These are phyloP conservation scores for Drosophila sordidula DNA, from an alignment of 2,888 invertebrate genomes.

Conservation along the genomic window DNA sequence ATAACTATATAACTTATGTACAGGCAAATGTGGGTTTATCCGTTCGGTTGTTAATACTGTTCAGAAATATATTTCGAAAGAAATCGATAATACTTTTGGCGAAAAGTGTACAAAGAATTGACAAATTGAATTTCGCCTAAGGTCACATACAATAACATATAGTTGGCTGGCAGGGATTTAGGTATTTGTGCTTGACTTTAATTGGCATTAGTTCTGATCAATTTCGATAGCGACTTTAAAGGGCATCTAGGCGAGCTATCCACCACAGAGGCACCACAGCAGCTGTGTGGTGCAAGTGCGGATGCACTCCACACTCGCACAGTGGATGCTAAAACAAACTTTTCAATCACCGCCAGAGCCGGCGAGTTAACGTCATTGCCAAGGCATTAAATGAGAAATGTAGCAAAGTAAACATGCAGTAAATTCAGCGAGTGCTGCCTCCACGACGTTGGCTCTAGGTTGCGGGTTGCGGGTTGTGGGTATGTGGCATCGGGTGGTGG, in stretches of 20 bases:
- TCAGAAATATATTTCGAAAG: too few species aligned
- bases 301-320: neutral
- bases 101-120: neutral
- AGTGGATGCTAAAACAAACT: constrained; percentile 58
- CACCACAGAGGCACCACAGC: constrained; percentile 6
- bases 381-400: constrained; percentile 74
- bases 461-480: constrained; percentile 22
- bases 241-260: neutral
- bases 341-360: constrained; percentile 72
- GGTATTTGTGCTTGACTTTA: neutral
- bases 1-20: too few species aligned
- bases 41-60: too few species aligned
- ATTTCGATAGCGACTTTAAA: constrained; percentile 22
- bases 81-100: too few species aligned
- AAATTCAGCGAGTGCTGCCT: constrained; percentile 35
- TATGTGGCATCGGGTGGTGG: constrained; percentile 25
- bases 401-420: constrained; percentile 68
- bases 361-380: constrained; percentile 67
- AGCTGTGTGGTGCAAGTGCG: constrained; percentile 5
- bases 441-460: constrained; percentile 2
- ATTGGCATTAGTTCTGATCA: constrained; percentile 9
- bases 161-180: neutral
- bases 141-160: neutral
- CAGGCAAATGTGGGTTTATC: too few species aligned
- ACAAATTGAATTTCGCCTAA: neutral